Percentiles rank a stretch among this genome's conserved stretches.
Evolutionary conservation across 2,888 invertebrate genomes (phyloP).

Genomic region (Lumbricus terrestris): DNA sequence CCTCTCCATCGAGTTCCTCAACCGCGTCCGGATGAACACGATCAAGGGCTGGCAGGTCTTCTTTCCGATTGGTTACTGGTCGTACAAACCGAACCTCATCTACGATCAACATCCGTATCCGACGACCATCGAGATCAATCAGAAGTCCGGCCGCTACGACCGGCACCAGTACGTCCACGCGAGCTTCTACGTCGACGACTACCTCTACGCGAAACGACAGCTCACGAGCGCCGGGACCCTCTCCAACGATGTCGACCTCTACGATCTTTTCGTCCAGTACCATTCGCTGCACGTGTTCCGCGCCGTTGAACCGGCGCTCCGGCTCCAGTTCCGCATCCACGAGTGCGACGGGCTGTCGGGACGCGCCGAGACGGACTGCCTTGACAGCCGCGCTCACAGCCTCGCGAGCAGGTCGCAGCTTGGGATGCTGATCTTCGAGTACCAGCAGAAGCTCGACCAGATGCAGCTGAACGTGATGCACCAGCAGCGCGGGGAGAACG

Average conservation of each 20-base stretch:
- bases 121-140: conserved; percentile 51
- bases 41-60: conserved; percentile 84
- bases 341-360: conserved; percentile 47
- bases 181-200: conserved; percentile 80
- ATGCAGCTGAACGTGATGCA: conserved; percentile 35
- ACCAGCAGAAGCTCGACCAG: conserved; percentile 42
- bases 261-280: conserved; percentile 72
- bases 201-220: conserved; percentile 68
- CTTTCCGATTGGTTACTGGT: conserved; percentile 85
- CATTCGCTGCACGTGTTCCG: conserved; percentile 71
- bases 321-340: conserved; percentile 61
- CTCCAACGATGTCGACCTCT: conserved; percentile 59
- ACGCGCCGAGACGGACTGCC: conserved; percentile 44
- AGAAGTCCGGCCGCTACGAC: conserved; percentile 74
- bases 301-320: conserved; percentile 78
- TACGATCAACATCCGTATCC: conserved; percentile 52
- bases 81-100: conserved; percentile 72
- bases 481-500: conserved; percentile 34
- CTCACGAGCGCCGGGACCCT: conserved; percentile 58
- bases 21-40: conserved; percentile 92
- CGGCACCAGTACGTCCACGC: conserved; percentile 71
- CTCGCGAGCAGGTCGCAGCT: conserved; percentile 53
- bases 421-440: conserved; percentile 53
- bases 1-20: conserved; percentile 68
- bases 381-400: conserved; percentile 45